Percentiles rank a stretch among this genome's conserved stretches.
These are phyloP conservation scores for Stegostoma tigrinum DNA, from an alignment of 2,113 vertebrate genomes.

Conservation along the genomic window DNA sequence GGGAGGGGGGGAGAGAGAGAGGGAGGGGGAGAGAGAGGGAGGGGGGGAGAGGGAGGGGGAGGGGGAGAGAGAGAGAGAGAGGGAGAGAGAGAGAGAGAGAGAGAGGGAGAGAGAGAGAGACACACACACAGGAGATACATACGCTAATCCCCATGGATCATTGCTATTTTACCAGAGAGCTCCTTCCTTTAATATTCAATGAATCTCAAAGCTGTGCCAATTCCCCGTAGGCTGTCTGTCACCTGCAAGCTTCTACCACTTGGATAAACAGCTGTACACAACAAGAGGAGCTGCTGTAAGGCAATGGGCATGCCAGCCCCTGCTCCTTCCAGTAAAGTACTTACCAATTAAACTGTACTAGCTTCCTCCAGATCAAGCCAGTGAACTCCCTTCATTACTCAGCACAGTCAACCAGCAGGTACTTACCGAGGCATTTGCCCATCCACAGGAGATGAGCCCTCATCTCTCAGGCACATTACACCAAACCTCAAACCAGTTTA, in stretches of 20 bases:
- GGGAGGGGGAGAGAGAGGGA: too few species aligned
- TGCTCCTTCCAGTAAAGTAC: neutral
- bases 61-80: neutral
- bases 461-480: neutral
- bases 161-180: neutral
- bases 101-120: neutral
- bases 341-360: neutral
- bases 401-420: neutral
- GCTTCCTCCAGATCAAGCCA: neutral
- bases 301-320: neutral
- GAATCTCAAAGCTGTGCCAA: neutral
- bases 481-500: neutral
- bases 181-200: neutral
- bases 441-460: neutral
- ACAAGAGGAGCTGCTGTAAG: neutral
- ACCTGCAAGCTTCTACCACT: neutral
- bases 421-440: neutral
- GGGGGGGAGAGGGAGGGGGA: too few species aligned
- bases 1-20: neutral
- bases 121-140: neutral
- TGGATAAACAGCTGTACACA: neutral
- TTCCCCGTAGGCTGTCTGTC: neutral
- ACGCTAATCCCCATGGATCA: neutral
- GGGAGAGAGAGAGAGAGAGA: too few species aligned
- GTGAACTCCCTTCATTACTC: neutral